Evolutionary conservation across 2,797 vertebrate species (phyloP), one percentile per base, ranked within the genome.

Genomic region (Xenopus petersii): DNA sequence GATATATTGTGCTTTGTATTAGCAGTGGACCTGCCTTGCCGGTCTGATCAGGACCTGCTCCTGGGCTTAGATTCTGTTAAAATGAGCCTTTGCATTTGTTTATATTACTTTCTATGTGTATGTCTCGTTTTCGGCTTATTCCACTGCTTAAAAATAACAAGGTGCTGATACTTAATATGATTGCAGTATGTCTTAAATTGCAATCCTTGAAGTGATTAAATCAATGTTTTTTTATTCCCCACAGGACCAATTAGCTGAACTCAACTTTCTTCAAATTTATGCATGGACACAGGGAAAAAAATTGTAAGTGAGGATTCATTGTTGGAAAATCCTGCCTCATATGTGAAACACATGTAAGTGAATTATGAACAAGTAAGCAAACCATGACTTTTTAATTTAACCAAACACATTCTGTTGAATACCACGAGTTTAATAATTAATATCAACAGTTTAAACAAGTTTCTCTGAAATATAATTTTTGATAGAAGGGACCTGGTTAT

Each of bases 321-420:
- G 61, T 59, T 73, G 71, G 64, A 68, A 76, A 77, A 63, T 67
- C 49, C 12, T 55, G 63, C 30, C 63, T 72, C 75, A 78, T 69
- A 73, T 78, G 70, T 69, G 60, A 73, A 78, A 63, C 75, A 73
- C 59, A 69, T 73, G 64, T 58, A 58, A 56, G 15, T 24, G 10
- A 51, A 64, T 60, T 9, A n/a, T 10, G 42, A 13, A 36, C 33
- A 17, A 67, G 64, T n/a, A 60, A 66, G 30, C 12, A 67, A 59
- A 67, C 17, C 64, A 73, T 68, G 71, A 58, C 65, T 56, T 77
- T 77, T 73, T 60, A 78, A 72, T 73, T 78, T 69, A 48, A 36
- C 30, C 42, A 73, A 78, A 73, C 75, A 46, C 63, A 77, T 63
- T 47, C 56, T 72, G 60, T 72, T 63, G 58, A 21, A 64, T 62